These are phyloP conservation scores for Papilio glaucus DNA, from an alignment of 1,140 invertebrate genomes.

Conservation along the genomic window DNA sequence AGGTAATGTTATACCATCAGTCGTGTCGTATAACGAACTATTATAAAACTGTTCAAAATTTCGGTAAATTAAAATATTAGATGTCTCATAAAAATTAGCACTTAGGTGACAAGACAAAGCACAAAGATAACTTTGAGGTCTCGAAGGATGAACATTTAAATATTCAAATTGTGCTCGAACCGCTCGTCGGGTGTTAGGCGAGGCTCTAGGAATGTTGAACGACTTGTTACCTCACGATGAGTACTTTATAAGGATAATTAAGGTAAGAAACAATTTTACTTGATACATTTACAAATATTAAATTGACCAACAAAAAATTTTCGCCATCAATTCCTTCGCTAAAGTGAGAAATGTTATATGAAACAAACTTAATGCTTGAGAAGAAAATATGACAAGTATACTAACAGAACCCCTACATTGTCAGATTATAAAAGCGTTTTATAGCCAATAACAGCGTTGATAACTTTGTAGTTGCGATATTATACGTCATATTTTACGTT, in stretches of 20 bases:
- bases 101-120: conserved; percentile 2
- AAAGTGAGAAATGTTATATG: too few species aligned
- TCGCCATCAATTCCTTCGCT: too few species aligned
- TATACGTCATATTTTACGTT: conserved; percentile 47
- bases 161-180: conserved; percentile 26
- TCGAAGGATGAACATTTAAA: conserved; percentile 25
- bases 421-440: conserved; percentile 42
- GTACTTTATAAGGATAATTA: too few species aligned
- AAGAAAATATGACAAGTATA: not conserved
- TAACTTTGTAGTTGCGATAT: conserved; percentile 49
- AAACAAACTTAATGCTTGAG: not conserved
- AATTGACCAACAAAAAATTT: too few species aligned
- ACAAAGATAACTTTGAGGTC: conserved; percentile 5
- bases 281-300: too few species aligned
- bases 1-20: not conserved
- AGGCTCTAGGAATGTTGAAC: not conserved
- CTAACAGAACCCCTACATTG: conserved; percentile 6
- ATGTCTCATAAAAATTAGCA: conserved; percentile 16
- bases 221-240: not conserved
- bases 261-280: too few species aligned
- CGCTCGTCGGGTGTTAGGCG: not conserved
- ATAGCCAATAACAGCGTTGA: conserved; percentile 49
- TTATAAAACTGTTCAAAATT: too few species aligned
- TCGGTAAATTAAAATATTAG: not conserved
- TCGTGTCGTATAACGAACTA: not conserved